Percentiles rank a stretch among this genome's conserved stretches.
Conservation (phyloP, 2,888 invertebrate genomes). For the Drosophila mimetica region DNA sequence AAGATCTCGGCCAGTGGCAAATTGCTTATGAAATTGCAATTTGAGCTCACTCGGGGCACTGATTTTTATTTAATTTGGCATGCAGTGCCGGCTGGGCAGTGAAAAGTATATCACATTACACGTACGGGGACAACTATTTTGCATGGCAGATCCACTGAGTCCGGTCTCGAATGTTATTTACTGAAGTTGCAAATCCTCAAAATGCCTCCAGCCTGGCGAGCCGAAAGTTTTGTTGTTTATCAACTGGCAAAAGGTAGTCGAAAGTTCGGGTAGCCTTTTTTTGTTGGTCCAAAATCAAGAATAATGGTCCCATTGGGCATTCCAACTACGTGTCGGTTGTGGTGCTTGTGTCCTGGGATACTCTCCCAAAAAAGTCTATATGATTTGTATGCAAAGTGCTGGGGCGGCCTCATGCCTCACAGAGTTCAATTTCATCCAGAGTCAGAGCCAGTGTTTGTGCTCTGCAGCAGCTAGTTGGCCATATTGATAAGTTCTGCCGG, state of each 20-base stretch:
- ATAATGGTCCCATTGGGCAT: conserved; percentile 76
- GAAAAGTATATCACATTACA: conserved; percentile 73
- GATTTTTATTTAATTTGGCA: conserved; percentile 77
- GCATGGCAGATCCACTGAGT: conserved; percentile 52
- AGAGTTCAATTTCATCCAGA: conserved; percentile 69
- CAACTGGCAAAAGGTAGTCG: conserved; percentile 60
- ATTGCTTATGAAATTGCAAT: conserved; percentile 82
- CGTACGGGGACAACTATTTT: conserved; percentile 63
- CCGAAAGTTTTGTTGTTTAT: conserved; percentile 69
- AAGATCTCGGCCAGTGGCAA: conserved; percentile 53
- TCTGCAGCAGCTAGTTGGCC: conserved; percentile 67
- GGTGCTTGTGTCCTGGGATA: conserved; percentile 21
- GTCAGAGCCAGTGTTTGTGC: conserved; percentile 60
- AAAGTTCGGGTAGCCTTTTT: conserved; percentile 22
- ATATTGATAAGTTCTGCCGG: conserved; percentile 71
- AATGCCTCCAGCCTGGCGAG: conserved; percentile 65
- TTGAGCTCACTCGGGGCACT: conserved; percentile 72
- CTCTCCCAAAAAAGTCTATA: conserved; percentile 53
- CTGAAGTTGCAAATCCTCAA: conserved; percentile 72
- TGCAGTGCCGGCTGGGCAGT: conserved; percentile 41
- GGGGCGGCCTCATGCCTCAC: conserved; percentile 62
- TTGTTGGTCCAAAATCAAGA: conserved; percentile 67
- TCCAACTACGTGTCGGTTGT: conserved; percentile 49
- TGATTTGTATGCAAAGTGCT: conserved; percentile 78
- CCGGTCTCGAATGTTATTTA: conserved; percentile 68